Conservation (phyloP, 2,888 invertebrate genomes). For the Acanthosepion pharaonis region DNA sequence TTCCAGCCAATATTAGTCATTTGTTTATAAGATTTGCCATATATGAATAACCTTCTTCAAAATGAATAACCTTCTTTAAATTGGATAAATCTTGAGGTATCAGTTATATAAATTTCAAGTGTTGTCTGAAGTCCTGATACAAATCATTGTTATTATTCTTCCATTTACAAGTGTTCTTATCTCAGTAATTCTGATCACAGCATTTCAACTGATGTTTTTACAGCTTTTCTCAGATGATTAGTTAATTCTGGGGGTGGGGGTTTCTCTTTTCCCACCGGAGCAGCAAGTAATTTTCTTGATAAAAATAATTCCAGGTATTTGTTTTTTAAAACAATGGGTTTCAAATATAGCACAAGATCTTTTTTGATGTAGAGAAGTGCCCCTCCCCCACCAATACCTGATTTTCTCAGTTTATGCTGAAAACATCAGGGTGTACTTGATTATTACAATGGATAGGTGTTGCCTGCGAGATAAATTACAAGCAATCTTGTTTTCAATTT, state of each 20-base stretch:
- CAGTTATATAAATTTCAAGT: not conserved
- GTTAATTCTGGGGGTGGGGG: not conserved
- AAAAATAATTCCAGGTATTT: not conserved
- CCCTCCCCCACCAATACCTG: not conserved
- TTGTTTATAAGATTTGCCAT: not conserved
- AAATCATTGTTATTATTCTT: not conserved
- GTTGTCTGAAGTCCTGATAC: not conserved
- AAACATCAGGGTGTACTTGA: not conserved
- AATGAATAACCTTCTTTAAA: not conserved
- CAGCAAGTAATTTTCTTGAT: not conserved
- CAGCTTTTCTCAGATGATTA: not conserved
- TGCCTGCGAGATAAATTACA: not conserved
- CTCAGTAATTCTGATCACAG: not conserved
- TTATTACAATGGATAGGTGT: not conserved
- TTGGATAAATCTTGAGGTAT: not conserved
- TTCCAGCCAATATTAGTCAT: not conserved
- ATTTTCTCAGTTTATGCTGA: not conserved
- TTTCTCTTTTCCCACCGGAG: not conserved
- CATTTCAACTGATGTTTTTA: not conserved
- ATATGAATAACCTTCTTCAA: not conserved
- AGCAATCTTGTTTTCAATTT: too few species aligned
- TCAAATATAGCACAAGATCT: not conserved
- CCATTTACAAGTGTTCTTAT: not conserved
- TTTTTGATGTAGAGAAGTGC: not conserved
- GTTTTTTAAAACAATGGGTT: not conserved